Evolutionary conservation across 92 coral and sea anemone species (phyloP).

Genomic region (Epizoanthus illoricatus): DNA sequence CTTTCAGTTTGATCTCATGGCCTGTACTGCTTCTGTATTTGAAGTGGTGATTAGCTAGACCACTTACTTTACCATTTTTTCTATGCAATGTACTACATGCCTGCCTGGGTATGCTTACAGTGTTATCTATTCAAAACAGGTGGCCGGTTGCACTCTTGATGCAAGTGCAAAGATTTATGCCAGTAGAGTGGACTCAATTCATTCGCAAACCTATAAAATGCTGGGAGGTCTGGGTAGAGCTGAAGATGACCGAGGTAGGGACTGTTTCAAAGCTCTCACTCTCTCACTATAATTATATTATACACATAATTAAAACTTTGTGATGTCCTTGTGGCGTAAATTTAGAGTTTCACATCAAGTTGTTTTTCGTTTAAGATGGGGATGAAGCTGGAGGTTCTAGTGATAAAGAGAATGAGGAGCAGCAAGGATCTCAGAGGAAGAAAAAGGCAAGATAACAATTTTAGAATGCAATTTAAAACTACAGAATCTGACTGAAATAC

Average conservation of each 20-base stretch:
- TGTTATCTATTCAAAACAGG: conserved; percentile 36
- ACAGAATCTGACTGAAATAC: too few relatives aligned
- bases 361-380: conserved; percentile 44
- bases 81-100: neutral
- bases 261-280: neutral
- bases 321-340: neutral
- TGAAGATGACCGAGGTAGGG: conserved; percentile 73
- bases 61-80: too few relatives aligned
- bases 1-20: too few relatives aligned
- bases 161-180: conserved; percentile 99
- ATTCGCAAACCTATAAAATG: conserved; percentile 96
- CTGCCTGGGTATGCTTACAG: neutral
- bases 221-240: conserved; percentile 95
- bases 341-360: neutral
- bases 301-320: neutral
- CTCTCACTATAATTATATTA: too few relatives aligned
- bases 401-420: conserved; percentile 50
- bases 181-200: conserved; percentile 95
- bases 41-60: too few relatives aligned
- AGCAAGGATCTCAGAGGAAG: conserved; percentile 57
- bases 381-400: conserved; percentile 40
- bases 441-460: conserved; percentile 56
- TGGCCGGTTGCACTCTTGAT: conserved; percentile 95
- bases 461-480: too few relatives aligned
- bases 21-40: too few relatives aligned